Base-by-base conservation (phyloP, 2,888 invertebrate genomes). In the Leuctra nigra region DNA sequence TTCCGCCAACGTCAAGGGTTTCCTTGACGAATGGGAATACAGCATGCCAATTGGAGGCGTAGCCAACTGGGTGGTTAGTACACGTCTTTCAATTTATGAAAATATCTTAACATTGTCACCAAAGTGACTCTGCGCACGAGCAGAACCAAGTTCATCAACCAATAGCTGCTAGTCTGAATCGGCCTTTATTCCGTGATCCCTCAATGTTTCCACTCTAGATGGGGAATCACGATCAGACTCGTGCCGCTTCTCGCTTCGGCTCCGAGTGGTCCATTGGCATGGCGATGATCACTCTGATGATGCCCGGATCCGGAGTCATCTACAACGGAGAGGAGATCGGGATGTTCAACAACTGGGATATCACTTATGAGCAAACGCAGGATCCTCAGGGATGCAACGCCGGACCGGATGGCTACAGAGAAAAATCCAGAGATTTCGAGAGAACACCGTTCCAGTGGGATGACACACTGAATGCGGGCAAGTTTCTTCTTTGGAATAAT, bases 241-340 rank as follows among this genome's bases (percentile, higher is more conserved):
- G 86, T 58, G 76, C 83, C 66, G 80, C 79, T 0, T 75, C 79
- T 0, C 78, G 86, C 1, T 83, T 85, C 1, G 50, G 50, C 7
- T 68, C 69, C 2, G 77, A 80, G 64, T 78, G 84, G 66, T 79
- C 84, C 0, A 84, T 87, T 59, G 82, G 82, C 0, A 68, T 87
- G 2, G 86, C 84, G 67, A 79, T 86, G 65, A 70, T 92, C 53
- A 78, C 81, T 58, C 75, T 86, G 66, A 68, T 86, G 9, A 71
- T 93, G 20, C 88, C 89, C 0, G 91, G 91, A 33, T 82, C 85
- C 0, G 78, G 84, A 0, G 78, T 89, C n/a, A 83, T 86, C 1
- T 91, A 91, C 70, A 88, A 91, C 65, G 91, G 91, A 1, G 91
- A 91, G 68, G 91, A 91, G 69, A 78, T 91, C 54, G 91, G 86